phyloP scores from a whole-genome alignment of 2,888 invertebrate genomes.

The Sarcophaga carnaria region DNA sequence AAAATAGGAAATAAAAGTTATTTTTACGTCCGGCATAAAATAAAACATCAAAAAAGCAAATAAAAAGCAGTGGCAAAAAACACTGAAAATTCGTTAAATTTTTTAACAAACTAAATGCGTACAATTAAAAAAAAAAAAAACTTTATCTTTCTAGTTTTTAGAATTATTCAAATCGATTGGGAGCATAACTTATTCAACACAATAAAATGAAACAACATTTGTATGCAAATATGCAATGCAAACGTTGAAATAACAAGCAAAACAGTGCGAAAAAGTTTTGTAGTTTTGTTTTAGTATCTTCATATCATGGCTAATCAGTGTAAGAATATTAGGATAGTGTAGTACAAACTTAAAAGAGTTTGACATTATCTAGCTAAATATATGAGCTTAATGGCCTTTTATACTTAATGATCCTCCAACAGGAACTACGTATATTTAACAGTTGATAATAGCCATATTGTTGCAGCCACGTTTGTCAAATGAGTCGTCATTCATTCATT shows the following conservation, averaged over 20 bases:
- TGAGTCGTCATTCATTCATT: too few relatives aligned
- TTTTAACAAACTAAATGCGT: slow-evolving; percentile 34
- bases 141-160: slow-evolving; percentile 43
- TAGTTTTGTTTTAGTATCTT: too few relatives aligned
- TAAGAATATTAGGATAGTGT: too few relatives aligned
- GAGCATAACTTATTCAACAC: slow-evolving; percentile 13
- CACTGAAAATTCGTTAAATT: slow-evolving; percentile 39
- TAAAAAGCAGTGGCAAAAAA: slow-evolving; percentile 3
- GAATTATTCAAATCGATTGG: slow-evolving; percentile 37
- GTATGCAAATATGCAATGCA: neutral
- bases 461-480: too few relatives aligned
- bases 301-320: too few relatives aligned
- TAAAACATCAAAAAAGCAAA: neutral
- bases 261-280: neutral
- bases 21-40: slow-evolving; percentile 27
- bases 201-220: neutral
- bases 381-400: too few relatives aligned
- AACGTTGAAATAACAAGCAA: neutral
- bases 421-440: too few relatives aligned
- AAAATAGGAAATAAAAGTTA: slow-evolving; percentile 3
- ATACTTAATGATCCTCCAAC: too few relatives aligned
- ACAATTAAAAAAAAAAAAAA: slow-evolving; percentile 44
- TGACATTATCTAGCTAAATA: too few relatives aligned
- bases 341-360: too few relatives aligned
- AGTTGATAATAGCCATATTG: too few relatives aligned